Percentiles rank a stretch among this genome's conserved stretches.
phyloP scores from a whole-genome alignment of 92 coral and sea anemone species.

The Epizoanthus rinbou region DNA sequence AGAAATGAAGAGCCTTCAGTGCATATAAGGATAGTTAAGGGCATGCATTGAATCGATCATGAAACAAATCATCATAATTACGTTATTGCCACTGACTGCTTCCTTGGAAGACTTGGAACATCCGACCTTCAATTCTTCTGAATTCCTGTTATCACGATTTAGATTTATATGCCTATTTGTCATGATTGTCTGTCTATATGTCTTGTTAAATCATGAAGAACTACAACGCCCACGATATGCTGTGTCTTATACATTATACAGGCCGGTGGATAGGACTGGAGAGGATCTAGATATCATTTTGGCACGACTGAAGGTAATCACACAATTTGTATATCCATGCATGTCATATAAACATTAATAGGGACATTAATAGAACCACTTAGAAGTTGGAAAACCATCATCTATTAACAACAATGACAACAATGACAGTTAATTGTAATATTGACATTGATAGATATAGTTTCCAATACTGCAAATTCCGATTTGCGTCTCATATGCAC shows the following conservation, averaged over 20 bases:
- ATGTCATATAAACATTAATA: background rate
- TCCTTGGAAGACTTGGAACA: too few species aligned
- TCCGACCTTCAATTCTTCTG: too few species aligned
- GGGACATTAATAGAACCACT: background rate
- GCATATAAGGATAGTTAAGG: too few species aligned
- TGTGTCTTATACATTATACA: slow-evolving; percentile 4
- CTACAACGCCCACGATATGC: background rate
- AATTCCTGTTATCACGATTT: too few species aligned
- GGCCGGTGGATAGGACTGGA: slow-evolving; percentile 77
- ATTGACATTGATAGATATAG: background rate
- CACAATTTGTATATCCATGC: too few species aligned
- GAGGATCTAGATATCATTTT: slow-evolving; percentile 80
- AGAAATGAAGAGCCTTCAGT: too few species aligned
- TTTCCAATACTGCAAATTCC: background rate
- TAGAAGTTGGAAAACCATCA: background rate
- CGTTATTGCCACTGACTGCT: too few species aligned
- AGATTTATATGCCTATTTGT: too few species aligned
- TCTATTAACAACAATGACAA: background rate
- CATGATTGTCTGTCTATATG: too few species aligned
- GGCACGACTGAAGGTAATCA: slow-evolving; percentile 69
- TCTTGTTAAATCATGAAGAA: background rate
- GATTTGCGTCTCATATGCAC: background rate
- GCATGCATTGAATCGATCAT: too few species aligned
- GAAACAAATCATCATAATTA: too few species aligned
- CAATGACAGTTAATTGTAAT: background rate